phyloP scores from a whole-genome alignment of 2,113 vertebrate genomes.

The Tenebrosternarchus preto region DNA sequence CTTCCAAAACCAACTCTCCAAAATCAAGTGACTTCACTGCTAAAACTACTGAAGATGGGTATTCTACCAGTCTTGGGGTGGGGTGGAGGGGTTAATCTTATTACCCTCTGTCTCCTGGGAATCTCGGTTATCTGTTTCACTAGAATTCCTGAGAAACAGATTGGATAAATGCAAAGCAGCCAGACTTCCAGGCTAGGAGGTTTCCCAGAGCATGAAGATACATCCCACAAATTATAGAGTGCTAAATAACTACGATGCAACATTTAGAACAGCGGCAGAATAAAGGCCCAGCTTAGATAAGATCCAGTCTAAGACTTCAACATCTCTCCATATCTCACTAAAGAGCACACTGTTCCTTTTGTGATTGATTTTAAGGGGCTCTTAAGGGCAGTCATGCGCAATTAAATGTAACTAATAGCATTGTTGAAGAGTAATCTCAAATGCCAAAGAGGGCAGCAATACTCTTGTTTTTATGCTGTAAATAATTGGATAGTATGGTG shows the following conservation, averaged over 20 bases:
- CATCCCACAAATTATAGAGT: slow-evolving; percentile 42
- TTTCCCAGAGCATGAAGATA: slow-evolving; percentile 34
- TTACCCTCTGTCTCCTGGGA: background rate
- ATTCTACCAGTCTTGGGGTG: background rate
- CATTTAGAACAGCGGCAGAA: background rate
- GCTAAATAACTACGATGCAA: slow-evolving; percentile 33
- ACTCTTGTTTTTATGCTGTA: background rate
- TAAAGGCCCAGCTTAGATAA: slow-evolving; percentile 22
- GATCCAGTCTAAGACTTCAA: background rate
- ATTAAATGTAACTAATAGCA: background rate
- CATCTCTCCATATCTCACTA: background rate
- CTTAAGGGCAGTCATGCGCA: background rate
- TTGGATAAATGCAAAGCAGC: background rate
- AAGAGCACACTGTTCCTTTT: background rate
- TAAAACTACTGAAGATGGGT: slow-evolving; percentile 8
- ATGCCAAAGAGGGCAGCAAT: background rate
- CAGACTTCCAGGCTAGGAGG: slow-evolving; percentile 37
- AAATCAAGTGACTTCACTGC: slow-evolving; percentile 8
- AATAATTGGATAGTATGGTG: no score
- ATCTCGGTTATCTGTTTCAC: slow-evolving; percentile 11
- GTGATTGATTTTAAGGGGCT: background rate
- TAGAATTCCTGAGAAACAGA: background rate
- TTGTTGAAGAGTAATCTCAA: background rate
- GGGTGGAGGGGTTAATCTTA: background rate
- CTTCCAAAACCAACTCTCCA: background rate